A percentile compares a stretch with the other conserved stretches of the same genome.
phyloP scores from a whole-genome alignment of 2,888 invertebrate genomes.

The Escarpia spicata region DNA sequence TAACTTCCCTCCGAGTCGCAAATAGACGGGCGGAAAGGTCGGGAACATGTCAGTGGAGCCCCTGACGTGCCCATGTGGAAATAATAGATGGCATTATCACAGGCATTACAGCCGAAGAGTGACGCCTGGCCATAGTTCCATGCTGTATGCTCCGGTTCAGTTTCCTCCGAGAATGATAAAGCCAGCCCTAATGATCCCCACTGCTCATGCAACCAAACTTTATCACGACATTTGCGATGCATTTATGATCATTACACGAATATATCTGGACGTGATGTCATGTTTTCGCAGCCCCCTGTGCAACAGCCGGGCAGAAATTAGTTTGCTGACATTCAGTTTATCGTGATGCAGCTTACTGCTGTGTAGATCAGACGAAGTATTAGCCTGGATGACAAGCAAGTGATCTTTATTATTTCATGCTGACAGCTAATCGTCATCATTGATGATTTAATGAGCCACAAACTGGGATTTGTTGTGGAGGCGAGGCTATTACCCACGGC shows the following conservation, averaged over 20 bases:
- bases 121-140: neutral
- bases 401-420: slow-evolving; percentile 16
- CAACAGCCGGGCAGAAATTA: neutral
- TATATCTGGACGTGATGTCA: neutral
- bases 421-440: neutral
- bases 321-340: slow-evolving; percentile 4
- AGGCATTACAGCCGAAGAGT: neutral
- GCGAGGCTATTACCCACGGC: neutral
- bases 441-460: neutral
- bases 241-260: slow-evolving; percentile 7
- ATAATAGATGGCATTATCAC: neutral
- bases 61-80: neutral
- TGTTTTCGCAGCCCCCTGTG: neutral
- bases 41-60: neutral
- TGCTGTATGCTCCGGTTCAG: neutral
- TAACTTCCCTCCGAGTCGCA: no score
- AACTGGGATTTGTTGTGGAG: neutral
- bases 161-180: slow-evolving; percentile 3
- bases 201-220: neutral
- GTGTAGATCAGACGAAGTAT: neutral
- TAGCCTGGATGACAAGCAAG: neutral
- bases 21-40: neutral
- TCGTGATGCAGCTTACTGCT: neutral
- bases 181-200: neutral
- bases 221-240: neutral